Evolutionary conservation across 2,113 vertebrate species (phyloP).

Genomic region (Callopanchax toddi): DNA sequence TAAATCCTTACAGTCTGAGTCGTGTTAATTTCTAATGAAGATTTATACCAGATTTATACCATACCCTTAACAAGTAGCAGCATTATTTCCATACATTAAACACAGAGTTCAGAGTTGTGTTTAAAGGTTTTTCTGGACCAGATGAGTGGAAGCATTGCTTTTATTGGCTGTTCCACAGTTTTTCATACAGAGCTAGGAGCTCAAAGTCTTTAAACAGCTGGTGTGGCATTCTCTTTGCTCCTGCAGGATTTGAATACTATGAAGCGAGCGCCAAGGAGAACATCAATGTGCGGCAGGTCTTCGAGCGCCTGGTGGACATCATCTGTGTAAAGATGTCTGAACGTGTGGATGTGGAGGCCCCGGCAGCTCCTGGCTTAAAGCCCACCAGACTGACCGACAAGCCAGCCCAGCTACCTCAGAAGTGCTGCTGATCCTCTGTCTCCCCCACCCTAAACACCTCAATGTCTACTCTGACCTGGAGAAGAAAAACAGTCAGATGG

Average conservation of each 20-base stretch:
- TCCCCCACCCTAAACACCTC: not conserved
- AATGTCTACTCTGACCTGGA: not conserved
- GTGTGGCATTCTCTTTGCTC: not conserved
- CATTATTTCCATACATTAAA: too few species aligned
- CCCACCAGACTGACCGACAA: constrained; percentile 89
- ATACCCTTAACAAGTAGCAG: too few species aligned
- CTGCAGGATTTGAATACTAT: constrained; percentile 94
- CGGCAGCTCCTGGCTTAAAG: constrained; percentile 82
- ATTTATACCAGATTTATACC: too few species aligned
- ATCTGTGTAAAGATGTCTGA: constrained; percentile 99
- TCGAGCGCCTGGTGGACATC: constrained; percentile 95
- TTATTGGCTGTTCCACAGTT: too few species aligned
- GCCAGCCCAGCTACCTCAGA: constrained; percentile 88
- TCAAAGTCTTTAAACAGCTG: not conserved
- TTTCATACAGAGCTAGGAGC: too few species aligned
- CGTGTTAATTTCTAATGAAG: too few species aligned
- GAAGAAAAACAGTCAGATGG: constrained; percentile 19
- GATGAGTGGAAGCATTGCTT: too few species aligned
- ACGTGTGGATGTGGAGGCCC: constrained; percentile 87
- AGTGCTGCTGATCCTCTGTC: constrained; percentile 87
- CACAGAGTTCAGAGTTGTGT: too few species aligned
- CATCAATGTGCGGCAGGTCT: constrained; percentile 95
- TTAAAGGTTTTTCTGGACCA: too few species aligned
- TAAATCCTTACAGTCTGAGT: too few species aligned
- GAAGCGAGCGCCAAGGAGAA: constrained; percentile 98